phyloP scores from a whole-genome alignment of 2,113 vertebrate genomes.

The Neogobius melanostomus region DNA sequence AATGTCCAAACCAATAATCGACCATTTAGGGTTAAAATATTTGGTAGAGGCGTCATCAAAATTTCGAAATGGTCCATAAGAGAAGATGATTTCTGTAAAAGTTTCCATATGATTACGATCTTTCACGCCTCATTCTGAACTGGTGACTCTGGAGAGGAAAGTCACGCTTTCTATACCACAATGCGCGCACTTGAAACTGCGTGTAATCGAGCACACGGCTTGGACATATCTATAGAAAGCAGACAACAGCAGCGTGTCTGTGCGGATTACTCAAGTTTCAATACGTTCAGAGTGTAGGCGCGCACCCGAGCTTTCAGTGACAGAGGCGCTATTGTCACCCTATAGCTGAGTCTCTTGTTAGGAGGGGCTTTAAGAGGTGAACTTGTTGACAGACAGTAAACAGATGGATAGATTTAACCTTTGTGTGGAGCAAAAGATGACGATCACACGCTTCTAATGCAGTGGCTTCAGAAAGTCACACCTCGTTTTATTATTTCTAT shows the following conservation, averaged over 20 bases:
- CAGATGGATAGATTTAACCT: not conserved
- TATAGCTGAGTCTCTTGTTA: not conserved
- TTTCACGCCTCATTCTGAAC: no score
- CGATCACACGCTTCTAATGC: no score
- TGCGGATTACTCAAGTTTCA: not conserved
- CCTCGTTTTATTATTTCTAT: no score
- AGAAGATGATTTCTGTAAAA: no score
- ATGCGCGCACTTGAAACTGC: not conserved
- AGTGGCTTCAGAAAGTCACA: no score
- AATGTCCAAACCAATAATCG: not conserved
- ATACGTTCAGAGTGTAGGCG: not conserved
- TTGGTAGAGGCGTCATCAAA: no score
- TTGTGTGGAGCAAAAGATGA: not conserved
- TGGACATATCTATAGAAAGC: not conserved
- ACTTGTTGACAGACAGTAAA: not conserved
- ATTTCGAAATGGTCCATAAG: no score
- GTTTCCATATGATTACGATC: no score
- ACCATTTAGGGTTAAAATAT: no score
- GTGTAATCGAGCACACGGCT: not conserved
- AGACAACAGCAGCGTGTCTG: not conserved
- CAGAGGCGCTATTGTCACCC: not conserved
- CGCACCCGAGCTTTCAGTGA: not conserved
- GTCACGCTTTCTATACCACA: not conserved
- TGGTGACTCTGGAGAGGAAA: no score
- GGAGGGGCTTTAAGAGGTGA: not conserved